Conservation (phyloP, 1,140 invertebrate genomes). For the Halictus rubicundus region DNA sequence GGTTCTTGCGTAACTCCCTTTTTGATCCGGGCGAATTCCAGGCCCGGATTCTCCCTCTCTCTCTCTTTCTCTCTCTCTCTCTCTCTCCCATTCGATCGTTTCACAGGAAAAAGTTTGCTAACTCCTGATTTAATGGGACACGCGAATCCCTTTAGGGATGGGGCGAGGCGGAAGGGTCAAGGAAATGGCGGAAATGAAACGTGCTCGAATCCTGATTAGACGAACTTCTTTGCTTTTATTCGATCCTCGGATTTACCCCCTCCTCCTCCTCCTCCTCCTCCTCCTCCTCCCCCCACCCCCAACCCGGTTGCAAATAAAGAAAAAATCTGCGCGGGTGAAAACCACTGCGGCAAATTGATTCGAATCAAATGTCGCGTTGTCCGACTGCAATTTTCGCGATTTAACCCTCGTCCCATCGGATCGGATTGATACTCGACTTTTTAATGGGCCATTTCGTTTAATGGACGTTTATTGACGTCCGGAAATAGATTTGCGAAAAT, state of each 20-base stretch:
- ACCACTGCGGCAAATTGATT: no score
- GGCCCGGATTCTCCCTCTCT: neutral
- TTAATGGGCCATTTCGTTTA: no score
- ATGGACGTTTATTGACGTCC: no score
- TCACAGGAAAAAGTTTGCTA: neutral
- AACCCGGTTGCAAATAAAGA: neutral
- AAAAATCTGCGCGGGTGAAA: neutral
- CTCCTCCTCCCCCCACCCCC: no score
- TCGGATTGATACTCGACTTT: no score
- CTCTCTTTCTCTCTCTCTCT: no score
- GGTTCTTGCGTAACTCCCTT: neutral
- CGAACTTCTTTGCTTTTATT: neutral
- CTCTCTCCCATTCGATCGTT: neutral
- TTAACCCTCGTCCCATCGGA: no score
- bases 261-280: no score
- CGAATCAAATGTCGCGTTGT: no score
- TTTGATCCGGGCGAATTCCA: neutral
- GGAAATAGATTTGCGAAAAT: no score
- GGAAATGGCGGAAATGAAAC: slow-evolving; percentile 4
- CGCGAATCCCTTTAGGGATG: neutral
- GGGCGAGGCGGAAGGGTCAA: neutral
- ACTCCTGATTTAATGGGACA: slow-evolving; percentile 3
- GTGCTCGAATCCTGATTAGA: slow-evolving; percentile 3
- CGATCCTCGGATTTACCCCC: neutral
- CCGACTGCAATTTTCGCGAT: no score